phyloP scores from a whole-genome alignment of 2,888 invertebrate species.

The Tetramorium bicarinatum region DNA sequence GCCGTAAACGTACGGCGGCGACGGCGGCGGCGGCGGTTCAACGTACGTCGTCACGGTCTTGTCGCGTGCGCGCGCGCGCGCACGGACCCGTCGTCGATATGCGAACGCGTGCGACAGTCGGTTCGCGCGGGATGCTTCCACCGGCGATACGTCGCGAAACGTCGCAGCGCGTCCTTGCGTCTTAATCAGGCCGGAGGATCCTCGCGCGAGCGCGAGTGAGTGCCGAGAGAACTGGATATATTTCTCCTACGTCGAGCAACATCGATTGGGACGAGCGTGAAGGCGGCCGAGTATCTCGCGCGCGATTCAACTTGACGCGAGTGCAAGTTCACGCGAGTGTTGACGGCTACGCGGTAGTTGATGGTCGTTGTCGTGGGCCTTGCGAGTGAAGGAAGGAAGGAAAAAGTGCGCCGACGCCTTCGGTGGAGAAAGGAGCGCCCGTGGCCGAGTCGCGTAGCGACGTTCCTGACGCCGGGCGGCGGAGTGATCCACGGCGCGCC shows the following conservation, averaged over 20 bases:
- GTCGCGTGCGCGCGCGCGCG: constrained; percentile 61
- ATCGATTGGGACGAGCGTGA: constrained; percentile 4
- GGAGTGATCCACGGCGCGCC: constrained; percentile 79
- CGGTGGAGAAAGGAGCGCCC: constrained; percentile 26
- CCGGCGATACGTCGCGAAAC: background rate
- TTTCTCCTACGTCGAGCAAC: background rate
- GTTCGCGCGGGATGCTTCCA: too few relatives aligned
- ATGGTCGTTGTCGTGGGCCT: too few relatives aligned
- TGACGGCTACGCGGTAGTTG: too few relatives aligned
- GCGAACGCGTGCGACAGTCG: constrained; percentile 59
- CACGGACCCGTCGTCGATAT: constrained; percentile 21
- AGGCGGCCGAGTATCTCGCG: background rate
- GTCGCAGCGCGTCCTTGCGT: background rate
- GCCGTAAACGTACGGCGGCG: background rate
- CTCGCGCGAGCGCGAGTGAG: background rate
- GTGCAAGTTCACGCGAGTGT: background rate
- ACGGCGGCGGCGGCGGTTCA: background rate
- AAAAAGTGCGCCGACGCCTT: constrained; percentile 21
- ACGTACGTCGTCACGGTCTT: background rate
- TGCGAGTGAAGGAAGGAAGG: background rate
- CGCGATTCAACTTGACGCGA: background rate
- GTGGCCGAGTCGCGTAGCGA: constrained; percentile 52
- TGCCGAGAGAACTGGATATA: background rate
- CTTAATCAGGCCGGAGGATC: background rate
- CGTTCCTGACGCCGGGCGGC: constrained; percentile 79